phyloP scores from a whole-genome alignment of 2,888 invertebrate genomes.

The Listrodromus nycthemerus region DNA sequence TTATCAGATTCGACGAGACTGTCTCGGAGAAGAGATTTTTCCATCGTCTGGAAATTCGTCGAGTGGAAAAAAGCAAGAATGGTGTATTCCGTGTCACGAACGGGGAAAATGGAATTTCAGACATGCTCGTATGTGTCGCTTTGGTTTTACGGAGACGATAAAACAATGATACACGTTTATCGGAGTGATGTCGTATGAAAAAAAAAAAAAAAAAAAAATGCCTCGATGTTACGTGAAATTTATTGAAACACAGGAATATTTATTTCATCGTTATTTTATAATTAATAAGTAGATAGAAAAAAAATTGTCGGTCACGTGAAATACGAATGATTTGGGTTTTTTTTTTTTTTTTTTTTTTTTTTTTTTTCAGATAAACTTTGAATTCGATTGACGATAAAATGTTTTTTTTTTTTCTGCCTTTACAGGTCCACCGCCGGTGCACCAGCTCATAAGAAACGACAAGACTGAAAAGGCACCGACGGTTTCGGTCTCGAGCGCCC shows the following conservation, averaged over 20 bases:
- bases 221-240: not conserved
- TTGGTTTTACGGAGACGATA: slow-evolving; percentile 7
- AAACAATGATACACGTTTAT: not conserved
- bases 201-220: not conserved
- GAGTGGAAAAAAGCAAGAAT: slow-evolving; percentile 16
- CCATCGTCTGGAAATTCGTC: slow-evolving; percentile 16
- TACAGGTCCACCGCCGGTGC: slow-evolving; percentile 83
- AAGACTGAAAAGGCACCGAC: slow-evolving; percentile 84
- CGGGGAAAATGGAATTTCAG: not conserved
- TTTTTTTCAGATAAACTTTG: not conserved
- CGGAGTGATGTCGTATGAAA: not conserved
- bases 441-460: slow-evolving; percentile 84
- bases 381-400: slow-evolving; percentile 1
- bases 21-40: slow-evolving; percentile 37
- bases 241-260: not conserved
- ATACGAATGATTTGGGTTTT: not conserved
- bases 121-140: not conserved
- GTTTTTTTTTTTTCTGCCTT: slow-evolving; percentile 9
- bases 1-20: slow-evolving; percentile 46
- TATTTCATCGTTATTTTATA: not conserved
- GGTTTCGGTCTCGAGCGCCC: slow-evolving; percentile 83
- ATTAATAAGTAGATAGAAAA: not conserved
- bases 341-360: not conserved
- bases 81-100: slow-evolving; percentile 22
- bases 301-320: not conserved